Evolutionary conservation across 2,113 vertebrate genomes (phyloP), one percentile per base, ranked within the genome.

Genomic region (Triplophysa siluroides): DNA sequence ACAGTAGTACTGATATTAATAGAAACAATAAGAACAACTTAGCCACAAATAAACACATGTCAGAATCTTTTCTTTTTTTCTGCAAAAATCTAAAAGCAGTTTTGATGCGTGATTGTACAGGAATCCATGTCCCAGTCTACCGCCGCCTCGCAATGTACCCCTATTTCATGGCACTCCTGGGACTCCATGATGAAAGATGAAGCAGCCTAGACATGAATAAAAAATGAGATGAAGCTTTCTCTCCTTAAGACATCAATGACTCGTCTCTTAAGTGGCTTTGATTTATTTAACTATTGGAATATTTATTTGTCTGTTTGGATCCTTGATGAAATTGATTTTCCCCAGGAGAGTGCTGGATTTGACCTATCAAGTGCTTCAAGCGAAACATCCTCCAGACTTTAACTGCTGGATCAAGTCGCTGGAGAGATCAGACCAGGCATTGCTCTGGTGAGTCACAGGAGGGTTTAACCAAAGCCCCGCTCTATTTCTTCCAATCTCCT

Each of bases 271-370:
- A 72, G 81, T 79, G 86, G 84, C 67, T 50, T 82, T 81, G 87
- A 90, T 92, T 87, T 81, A 91, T 90, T 84, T 81, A 72, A 84
- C 73, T 83, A 88, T 90, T 88, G 88, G 88, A 87, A 89, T 86
- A 81, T 88, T 90, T 83, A 83, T 89, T 88, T 89, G 86, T 80
- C 56, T 74, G 86, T 86, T 85, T 84, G 77, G 64, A 68, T n/a
- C 65, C 68, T 78, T 68, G 72, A 78, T 29, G 66, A 64, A 79
- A 77, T 73, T 72, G 84, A 82, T 83, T 82, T 88, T 76, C 87
- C 88, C 78, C 75, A 62, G 79, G 79, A 78, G 71, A 81, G 63
- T 47, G 10, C 23, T 77, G 54, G n/a, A 60, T 62, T 65, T 80
- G 86, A 82, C n/a, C 76, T 83, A 83, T 89, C 58, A 8, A 81